Evolutionary conservation across 2,797 vertebrate species (phyloP).

Genomic region (Columba guinea): DNA sequence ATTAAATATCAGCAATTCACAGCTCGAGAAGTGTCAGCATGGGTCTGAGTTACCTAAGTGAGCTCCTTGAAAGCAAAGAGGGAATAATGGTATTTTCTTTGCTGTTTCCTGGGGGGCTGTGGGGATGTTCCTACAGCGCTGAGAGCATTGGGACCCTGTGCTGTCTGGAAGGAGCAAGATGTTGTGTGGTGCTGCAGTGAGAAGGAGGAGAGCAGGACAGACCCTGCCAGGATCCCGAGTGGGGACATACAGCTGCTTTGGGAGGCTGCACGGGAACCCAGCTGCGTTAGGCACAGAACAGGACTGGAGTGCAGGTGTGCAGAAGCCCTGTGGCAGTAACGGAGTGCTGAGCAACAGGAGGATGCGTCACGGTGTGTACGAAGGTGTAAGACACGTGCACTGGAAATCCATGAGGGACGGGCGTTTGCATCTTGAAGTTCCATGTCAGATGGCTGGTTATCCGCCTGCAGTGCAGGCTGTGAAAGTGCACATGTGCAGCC

Average conservation of each 20-base stretch:
- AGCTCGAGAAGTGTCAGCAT: not conserved
- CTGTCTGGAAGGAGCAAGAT: not conserved
- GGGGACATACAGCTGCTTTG: accelerated
- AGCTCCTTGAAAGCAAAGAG: not conserved
- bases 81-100: not conserved
- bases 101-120: not conserved
- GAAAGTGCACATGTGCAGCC: not conserved
- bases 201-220: not conserved
- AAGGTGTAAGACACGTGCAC: not conserved
- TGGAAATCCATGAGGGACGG: not conserved
- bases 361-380: too few species aligned
- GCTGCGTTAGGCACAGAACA: not conserved
- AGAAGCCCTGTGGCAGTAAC: not conserved
- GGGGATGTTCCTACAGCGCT: not conserved
- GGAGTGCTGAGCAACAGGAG: not conserved
- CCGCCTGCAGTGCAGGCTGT: accelerated
- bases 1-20: constrained; percentile 47
- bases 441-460: not conserved
- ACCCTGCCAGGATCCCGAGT: accelerated
- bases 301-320: not conserved
- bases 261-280: not conserved
- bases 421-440: not conserved
- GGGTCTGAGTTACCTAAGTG: constrained; percentile 23
- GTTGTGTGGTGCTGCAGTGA: not conserved
- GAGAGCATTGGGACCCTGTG: not conserved